A percentile compares a stretch with the other conserved stretches of the same genome.
Conservation (phyloP, 1,140 invertebrate genomes). For the Cardiocondyla obscurior region DNA sequence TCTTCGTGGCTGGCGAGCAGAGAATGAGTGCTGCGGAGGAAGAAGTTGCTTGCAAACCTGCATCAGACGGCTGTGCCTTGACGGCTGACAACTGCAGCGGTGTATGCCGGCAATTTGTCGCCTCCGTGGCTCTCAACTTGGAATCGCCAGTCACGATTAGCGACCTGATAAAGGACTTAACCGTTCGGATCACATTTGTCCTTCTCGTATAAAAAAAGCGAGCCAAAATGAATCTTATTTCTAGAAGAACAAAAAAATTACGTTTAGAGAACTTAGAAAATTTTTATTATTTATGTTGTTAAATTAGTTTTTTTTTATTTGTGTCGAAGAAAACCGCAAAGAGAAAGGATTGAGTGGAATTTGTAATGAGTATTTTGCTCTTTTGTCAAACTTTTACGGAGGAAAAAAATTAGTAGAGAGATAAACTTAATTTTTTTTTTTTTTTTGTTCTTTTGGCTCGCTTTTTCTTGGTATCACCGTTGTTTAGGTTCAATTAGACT, state of each 20-base stretch:
- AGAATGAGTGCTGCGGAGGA: constrained; percentile 46
- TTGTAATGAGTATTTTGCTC: not conserved
- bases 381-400: not conserved
- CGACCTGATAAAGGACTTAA: not conserved
- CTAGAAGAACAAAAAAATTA: not conserved
- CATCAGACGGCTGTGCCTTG: constrained; percentile 36
- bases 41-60: constrained; percentile 52
- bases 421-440: constrained; percentile 42
- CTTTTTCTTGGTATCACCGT: constrained; percentile 24
- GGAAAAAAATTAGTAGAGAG: not conserved
- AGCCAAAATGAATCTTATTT: not conserved
- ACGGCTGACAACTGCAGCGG: constrained; percentile 57
- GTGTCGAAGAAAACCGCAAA: not conserved
- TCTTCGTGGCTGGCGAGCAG: constrained; percentile 60
- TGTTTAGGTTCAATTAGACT: constrained; percentile 52
- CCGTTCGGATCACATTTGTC: not conserved
- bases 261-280: not conserved
- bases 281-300: not conserved
- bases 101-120: constrained; percentile 38
- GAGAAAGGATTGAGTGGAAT: not conserved
- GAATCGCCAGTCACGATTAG: not conserved
- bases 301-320: not conserved
- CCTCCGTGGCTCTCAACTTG: constrained; percentile 72
- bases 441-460: not conserved
- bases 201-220: not conserved